These are phyloP conservation scores for Drosophila quasianomalipes DNA, from an alignment of 2,888 invertebrate genomes.

Conservation along the genomic window DNA sequence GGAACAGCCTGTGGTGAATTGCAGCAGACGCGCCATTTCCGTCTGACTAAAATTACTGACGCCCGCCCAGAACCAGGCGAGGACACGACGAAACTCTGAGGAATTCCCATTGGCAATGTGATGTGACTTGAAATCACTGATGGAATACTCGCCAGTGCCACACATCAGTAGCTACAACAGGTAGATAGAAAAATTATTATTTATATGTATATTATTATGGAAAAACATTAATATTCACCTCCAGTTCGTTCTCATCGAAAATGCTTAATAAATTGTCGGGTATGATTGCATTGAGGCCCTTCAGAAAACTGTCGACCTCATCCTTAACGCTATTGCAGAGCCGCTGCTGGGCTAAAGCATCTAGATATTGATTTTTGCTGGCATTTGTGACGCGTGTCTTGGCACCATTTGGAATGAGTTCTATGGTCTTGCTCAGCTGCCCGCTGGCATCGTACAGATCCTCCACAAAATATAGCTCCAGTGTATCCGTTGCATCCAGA, in stretches of 20 bases:
- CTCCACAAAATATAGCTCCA: conserved; percentile 95
- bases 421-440: conserved; percentile 91
- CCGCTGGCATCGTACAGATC: conserved; percentile 94
- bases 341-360: conserved; percentile 95
- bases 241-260: conserved; percentile 98
- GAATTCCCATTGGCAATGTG: conserved; percentile 93
- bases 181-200: conserved; percentile 37
- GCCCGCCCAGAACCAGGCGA: conserved; percentile 97
- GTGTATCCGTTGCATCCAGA: conserved; percentile 90
- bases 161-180: conserved; percentile 92
- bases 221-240: conserved; percentile 87
- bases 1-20: conserved; percentile 97
- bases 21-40: conserved; percentile 96
- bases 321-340: conserved; percentile 92
- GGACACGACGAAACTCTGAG: conserved; percentile 92
- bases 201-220: background rate
- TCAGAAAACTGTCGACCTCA: conserved; percentile 95
- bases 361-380: conserved; percentile 91
- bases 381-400: conserved; percentile 88
- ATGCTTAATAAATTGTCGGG: conserved; percentile 97
- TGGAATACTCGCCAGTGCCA: conserved; percentile 96
- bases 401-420: conserved; percentile 93
- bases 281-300: conserved; percentile 95
- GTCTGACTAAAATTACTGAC: conserved; percentile 95
- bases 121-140: conserved; percentile 95